These are phyloP conservation scores for Erynnis tages DNA, from an alignment of 2,888 invertebrate species.

Conservation along the genomic window DNA sequence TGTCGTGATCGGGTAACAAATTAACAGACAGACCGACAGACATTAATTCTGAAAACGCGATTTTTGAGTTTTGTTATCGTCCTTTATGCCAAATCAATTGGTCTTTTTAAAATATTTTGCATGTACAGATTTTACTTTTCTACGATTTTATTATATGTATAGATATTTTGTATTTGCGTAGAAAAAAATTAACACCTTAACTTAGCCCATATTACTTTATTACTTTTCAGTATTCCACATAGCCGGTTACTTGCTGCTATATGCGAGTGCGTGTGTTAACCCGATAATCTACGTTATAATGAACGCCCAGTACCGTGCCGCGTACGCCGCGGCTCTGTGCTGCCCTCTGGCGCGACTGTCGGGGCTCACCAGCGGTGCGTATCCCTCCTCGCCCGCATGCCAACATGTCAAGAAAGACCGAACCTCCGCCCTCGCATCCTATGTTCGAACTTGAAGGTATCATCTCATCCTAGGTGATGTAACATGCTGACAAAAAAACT, in stretches of 20 bases:
- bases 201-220: too few relatives aligned
- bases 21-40: too few relatives aligned
- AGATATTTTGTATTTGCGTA: too few relatives aligned
- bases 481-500: slow-evolving; percentile 11
- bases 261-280: slow-evolving; percentile 94
- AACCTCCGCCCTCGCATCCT: slow-evolving; percentile 65
- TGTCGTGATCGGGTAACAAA: too few relatives aligned
- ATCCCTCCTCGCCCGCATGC: slow-evolving; percentile 72
- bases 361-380: slow-evolving; percentile 83
- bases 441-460: slow-evolving; percentile 75
- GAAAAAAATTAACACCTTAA: too few relatives aligned
- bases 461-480: slow-evolving; percentile 34
- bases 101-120: too few relatives aligned
- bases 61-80: too few relatives aligned
- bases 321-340: slow-evolving; percentile 90
- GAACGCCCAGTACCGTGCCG: slow-evolving; percentile 96
- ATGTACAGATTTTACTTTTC: too few relatives aligned
- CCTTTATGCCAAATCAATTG: too few relatives aligned
- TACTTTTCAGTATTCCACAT: slow-evolving; percentile 84
- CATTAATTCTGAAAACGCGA: too few relatives aligned
- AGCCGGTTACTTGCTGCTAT: slow-evolving; percentile 91
- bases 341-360: slow-evolving; percentile 82
- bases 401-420: slow-evolving; percentile 56
- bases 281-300: slow-evolving; percentile 97
- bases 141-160: too few relatives aligned